Evolutionary conservation across 1,140 invertebrate genomes (phyloP), one percentile per base, ranked within the genome.

Genomic region (Ceratosolen fusciceps): DNA sequence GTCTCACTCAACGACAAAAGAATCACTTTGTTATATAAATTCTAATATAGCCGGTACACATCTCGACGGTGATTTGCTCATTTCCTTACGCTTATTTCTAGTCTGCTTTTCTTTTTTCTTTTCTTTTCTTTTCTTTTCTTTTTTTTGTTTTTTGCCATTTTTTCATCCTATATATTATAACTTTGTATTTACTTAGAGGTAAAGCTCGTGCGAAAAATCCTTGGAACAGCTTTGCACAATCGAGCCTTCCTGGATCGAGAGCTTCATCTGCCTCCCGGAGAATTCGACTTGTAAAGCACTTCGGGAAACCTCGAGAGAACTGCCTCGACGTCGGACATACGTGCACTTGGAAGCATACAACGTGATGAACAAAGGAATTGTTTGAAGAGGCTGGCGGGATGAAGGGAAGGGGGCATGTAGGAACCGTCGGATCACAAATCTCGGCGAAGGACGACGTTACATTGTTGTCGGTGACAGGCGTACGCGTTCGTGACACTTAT

Each of bases 211-310:
- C 7, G 19, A 78, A 78, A 49, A 62, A 78, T 72, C 60, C 68
- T 58, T 70, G 47, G n/a, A 58, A 56, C 65, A 77, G 47, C 52
- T 29, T 78, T 72, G 21, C 71, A 54, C 60, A 72, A 65, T 67
- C 12, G 26, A 65, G 60, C 65, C 56, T 79, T 67, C 47, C 77
- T 74, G 49, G 19, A n/a, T 37, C 26, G 24, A 74, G 34, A 73
- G 29, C 47, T 56, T 74, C n/a, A n/a, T n/a, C 7, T 37, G 14
- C n/a, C 47, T 67, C 67, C 7, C 26, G 14, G 37, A 79, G 56
- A 76, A 76, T 77, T 60, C 31, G 37, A 73, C 31, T 79, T 73
- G 70, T 79, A 49, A 79, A 52, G 39, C 70, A 73, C 77, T 79
- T 79, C 21, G 29, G 19, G 54, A 67, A 67, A 68, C 74, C 39